A percentile compares a stretch with the other conserved stretches of the same genome.
Evolutionary conservation across 2,797 vertebrate genomes (phyloP).

Genomic region (Lophius americanus): DNA sequence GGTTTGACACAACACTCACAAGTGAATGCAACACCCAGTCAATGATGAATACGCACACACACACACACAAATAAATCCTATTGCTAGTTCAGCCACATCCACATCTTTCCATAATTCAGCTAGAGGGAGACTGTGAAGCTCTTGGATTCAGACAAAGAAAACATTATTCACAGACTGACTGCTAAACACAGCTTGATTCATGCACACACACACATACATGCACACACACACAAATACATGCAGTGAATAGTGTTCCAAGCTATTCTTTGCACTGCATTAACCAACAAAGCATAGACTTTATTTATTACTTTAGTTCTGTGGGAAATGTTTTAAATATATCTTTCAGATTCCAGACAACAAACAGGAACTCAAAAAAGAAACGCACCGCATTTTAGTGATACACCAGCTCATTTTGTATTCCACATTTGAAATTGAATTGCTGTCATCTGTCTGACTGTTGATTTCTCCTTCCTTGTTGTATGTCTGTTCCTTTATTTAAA

Average conservation of each 20-base stretch:
- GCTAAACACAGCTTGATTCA: conserved; percentile 41
- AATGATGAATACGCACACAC: conserved; percentile 19
- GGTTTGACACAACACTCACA: conserved; percentile 50
- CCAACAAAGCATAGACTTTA: conserved; percentile 8
- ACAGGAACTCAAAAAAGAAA: neutral
- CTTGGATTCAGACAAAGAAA: conserved; percentile 64
- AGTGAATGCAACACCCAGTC: conserved; percentile 34
- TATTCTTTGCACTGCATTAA: conserved; percentile 23
- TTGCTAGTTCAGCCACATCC: conserved; percentile 69
- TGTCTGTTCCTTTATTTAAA: neutral
- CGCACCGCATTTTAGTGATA: neutral
- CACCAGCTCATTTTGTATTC: neutral
- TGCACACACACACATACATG: conserved; percentile 5
- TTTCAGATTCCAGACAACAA: conserved; percentile 6
- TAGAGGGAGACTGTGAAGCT: conserved; percentile 60
- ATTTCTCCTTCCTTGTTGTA: neutral
- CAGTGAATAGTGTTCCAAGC: neutral
- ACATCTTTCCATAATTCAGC: conserved; percentile 76
- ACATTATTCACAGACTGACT: conserved; percentile 70
- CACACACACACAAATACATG: conserved; percentile 12
- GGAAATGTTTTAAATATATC: conserved; percentile 6
- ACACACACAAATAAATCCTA: conserved; percentile 36
- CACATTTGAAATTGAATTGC: conserved; percentile 5
- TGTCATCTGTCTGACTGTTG: neutral
- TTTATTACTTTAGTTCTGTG: conserved; percentile 11